These are phyloP conservation scores for Girardinus metallicus DNA, from an alignment of 2,797 vertebrate genomes.

Conservation along the genomic window DNA sequence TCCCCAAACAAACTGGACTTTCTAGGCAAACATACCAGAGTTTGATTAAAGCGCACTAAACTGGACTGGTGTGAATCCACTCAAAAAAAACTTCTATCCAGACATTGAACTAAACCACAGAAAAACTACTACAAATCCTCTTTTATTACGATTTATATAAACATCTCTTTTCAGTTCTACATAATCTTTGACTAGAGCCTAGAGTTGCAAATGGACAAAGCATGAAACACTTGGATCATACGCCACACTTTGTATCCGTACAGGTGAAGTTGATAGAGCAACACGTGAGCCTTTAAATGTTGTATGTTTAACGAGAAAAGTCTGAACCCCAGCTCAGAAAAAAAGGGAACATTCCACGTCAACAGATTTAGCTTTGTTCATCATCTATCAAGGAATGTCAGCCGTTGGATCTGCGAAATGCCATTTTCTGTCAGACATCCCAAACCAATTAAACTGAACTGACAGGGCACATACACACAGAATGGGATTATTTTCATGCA, in stretches of 20 bases:
- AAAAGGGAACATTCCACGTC: slow-evolving; percentile 48
- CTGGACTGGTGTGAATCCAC: no score
- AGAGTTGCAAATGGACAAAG: slow-evolving; percentile 15
- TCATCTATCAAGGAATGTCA: slow-evolving; percentile 73
- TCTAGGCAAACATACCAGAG: no score
- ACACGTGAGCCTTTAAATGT: slow-evolving; percentile 53
- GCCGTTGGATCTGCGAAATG: slow-evolving; percentile 65
- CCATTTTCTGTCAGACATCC: slow-evolving; percentile 68
- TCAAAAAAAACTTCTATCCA: not conserved
- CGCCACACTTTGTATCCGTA: not conserved
- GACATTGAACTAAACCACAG: not conserved
- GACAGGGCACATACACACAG: slow-evolving; percentile 56
- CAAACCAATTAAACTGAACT: slow-evolving; percentile 79
- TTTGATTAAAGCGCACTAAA: no score
- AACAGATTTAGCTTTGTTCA: slow-evolving; percentile 64
- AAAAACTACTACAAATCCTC: not conserved
- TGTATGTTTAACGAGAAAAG: slow-evolving; percentile 40
- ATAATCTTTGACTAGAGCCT: not conserved
- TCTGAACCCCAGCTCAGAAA: slow-evolving; percentile 49
- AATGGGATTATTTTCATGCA: slow-evolving; percentile 44
- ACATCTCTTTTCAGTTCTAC: not conserved
- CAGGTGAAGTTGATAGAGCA: slow-evolving; percentile 20
- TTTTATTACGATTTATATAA: not conserved
- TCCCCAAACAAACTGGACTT: no score
- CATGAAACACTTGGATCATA: slow-evolving; percentile 5